Conservation (phyloP, 2,113 vertebrate species). For the Hymenochirus boettgeri region DNA sequence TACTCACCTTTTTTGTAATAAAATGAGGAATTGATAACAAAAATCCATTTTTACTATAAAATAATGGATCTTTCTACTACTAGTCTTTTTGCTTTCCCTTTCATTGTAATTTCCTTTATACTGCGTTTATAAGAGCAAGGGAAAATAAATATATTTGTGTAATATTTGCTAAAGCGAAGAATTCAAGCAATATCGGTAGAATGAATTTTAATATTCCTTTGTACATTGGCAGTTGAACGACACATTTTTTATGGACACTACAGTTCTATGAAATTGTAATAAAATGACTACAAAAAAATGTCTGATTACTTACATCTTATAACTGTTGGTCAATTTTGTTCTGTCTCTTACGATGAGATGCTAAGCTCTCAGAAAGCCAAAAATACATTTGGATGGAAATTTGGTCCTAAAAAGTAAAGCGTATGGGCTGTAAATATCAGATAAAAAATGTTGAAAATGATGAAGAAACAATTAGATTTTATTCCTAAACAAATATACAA, state of each 20-base stretch:
- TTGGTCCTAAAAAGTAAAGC: conserved; percentile 30
- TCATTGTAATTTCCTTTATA: too few relatives aligned
- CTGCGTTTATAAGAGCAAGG: too few relatives aligned
- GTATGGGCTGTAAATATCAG: conserved; percentile 43
- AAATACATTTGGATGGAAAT: conserved; percentile 36
- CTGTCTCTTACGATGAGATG: conserved; percentile 24
- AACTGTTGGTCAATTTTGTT: conserved; percentile 26
- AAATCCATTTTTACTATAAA: too few relatives aligned
- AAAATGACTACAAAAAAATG: conserved; percentile 34
- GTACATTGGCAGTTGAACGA: conserved; percentile 17
- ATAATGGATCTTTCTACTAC: too few relatives aligned
- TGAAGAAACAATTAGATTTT: conserved; percentile 19
- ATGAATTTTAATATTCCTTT: not conserved
- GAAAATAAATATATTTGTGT: too few relatives aligned
- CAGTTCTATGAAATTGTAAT: not conserved
- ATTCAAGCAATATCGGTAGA: too few relatives aligned
- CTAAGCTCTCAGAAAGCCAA: conserved; percentile 36
- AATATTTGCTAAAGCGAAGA: too few relatives aligned
- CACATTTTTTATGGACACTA: conserved; percentile 9
- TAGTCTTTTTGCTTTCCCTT: too few relatives aligned
- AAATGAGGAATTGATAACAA: too few relatives aligned
- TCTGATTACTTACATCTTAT: conserved; percentile 40
- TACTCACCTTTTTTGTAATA: too few relatives aligned
- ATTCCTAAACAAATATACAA: conserved; percentile 8
- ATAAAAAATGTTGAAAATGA: conserved; percentile 26